Evolutionary conservation across 2,113 vertebrate genomes (phyloP).

Genomic region (Labeo catla): DNA sequence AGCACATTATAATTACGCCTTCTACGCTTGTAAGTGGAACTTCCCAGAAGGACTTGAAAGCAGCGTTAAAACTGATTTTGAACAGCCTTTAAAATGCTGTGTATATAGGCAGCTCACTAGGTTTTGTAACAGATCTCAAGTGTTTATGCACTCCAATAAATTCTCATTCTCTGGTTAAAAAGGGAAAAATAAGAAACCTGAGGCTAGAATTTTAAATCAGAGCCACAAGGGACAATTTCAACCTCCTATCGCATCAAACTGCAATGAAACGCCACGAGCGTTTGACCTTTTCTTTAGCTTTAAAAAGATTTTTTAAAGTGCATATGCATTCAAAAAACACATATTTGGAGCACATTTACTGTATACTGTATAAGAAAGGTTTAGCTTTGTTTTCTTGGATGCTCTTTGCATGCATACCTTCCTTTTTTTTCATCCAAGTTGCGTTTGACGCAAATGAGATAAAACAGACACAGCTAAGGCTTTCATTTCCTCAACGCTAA

Average conservation of each 20-base stretch:
- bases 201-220: conserved; percentile 63
- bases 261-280: conserved; percentile 54
- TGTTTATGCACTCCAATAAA: background rate
- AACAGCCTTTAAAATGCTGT: conserved; percentile 11
- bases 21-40: background rate
- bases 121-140: background rate
- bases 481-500: background rate
- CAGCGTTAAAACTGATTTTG: background rate
- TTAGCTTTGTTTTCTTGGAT: background rate
- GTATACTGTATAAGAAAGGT: background rate
- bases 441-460: background rate
- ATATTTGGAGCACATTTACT: background rate
- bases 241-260: conserved; percentile 40
- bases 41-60: background rate
- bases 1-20: background rate
- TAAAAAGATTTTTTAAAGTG: background rate
- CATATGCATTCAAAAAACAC: background rate
- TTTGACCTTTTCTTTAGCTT: conserved; percentile 60
- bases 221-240: conserved; percentile 59
- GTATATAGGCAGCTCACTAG: conserved; percentile 28
- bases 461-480: background rate
- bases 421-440: background rate
- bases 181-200: conserved; percentile 47
- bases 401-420: too few relatives aligned
- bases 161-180: conserved; percentile 22